phyloP scores from a whole-genome alignment of 2,888 invertebrate species.

The Leptopilina syphax region DNA sequence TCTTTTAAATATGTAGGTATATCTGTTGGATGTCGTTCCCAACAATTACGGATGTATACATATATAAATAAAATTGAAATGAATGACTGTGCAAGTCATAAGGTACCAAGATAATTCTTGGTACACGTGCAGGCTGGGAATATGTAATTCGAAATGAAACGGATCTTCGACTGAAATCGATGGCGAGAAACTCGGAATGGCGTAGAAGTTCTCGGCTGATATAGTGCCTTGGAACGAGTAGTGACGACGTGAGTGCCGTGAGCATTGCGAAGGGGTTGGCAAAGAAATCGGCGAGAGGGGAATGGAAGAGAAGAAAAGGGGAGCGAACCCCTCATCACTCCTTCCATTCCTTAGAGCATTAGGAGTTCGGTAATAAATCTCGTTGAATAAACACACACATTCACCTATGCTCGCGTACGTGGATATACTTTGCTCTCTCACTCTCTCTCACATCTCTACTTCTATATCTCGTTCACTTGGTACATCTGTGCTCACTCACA shows the following conservation, averaged over 20 bases:
- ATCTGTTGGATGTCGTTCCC: neutral
- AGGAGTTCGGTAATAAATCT: constrained; percentile 75
- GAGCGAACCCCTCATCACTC: constrained; percentile 52
- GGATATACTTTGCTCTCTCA: constrained; percentile 42
- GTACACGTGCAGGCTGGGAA: constrained; percentile 17
- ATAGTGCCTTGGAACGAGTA: constrained; percentile 58
- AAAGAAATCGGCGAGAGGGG: constrained; percentile 34
- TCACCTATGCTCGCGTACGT: constrained; percentile 51
- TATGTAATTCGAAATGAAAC: constrained; percentile 55
- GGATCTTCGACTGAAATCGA: constrained; percentile 55
- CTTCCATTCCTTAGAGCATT: constrained; percentile 66
- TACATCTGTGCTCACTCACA: constrained; percentile 59
- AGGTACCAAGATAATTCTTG: constrained; percentile 27
- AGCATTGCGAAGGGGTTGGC: constrained; percentile 47
- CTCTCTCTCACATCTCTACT: constrained; percentile 46
- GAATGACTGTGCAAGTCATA: neutral
- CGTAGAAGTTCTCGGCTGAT: constrained; percentile 58
- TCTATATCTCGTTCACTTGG: constrained; percentile 63
- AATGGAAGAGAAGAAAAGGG: constrained; percentile 51
- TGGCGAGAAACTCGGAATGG: constrained; percentile 58
- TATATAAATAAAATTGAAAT: neutral
- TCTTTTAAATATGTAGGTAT: too few species aligned
- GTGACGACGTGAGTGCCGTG: constrained; percentile 63
- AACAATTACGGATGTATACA: neutral
- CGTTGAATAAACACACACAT: constrained; percentile 72